Evolutionary conservation across 2,113 vertebrate species (phyloP), one percentile per base, ranked within the genome.

Genomic region (Anguilla japonica): DNA sequence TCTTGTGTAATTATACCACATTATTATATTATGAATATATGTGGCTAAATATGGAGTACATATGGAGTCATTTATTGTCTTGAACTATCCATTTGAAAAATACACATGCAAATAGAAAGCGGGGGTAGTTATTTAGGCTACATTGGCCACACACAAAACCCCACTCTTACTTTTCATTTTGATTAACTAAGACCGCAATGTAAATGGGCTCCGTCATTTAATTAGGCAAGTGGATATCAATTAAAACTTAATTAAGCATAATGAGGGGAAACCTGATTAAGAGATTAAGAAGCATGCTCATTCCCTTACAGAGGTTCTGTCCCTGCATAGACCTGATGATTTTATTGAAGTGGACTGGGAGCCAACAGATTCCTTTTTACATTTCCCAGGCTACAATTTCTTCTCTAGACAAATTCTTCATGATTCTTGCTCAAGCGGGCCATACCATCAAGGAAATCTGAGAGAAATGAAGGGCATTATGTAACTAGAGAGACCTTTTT

Each of bases 221-320:
- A 82, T 86, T 82, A 67, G 16, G 41, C 56, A 29, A 75, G 71
- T 34, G 41, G 40, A 71, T 41, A 86, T 82, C 46, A 82, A 71
- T 86, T 86, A 86, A 82, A 81, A 81, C 41, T 22, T 41, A 71
- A 80, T 82, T 80, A 86, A 46, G 80, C 43, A 67, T 86, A 86
- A 86, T 82, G 57, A 82, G 57, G 56, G 41, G 43, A 9, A 43
- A 82, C 41, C 80, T 46, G 79, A n/a, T 46, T 79, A 56, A 86
- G 41, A 82, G 29, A 34, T 34, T 34, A 34, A 34, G 41, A 56
- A 71, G 11, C 60, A 34, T 18, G 34, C 41, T 71, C 15, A 67
- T 41, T 39, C 50, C 50, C 13, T 11, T 53, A 53, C 20, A 20
- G 18, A 22, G 57, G n/a, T 39, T 53, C 40, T 50, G 85, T 75